Percentiles rank a stretch among this genome's conserved stretches.
These are phyloP conservation scores for Acrocera orbiculus DNA, from an alignment of 2,888 invertebrate species.

Conservation along the genomic window DNA sequence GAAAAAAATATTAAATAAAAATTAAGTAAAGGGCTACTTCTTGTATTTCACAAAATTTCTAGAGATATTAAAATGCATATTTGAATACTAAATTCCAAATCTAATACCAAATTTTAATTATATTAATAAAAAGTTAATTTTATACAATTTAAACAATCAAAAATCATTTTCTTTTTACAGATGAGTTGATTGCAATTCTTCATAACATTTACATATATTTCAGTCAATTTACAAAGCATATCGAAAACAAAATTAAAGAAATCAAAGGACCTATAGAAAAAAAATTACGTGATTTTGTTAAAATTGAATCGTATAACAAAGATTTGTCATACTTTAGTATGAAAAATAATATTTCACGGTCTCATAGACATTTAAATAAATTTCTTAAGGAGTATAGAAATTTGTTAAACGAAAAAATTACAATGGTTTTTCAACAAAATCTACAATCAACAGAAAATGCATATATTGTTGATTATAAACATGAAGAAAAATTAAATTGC, in stretches of 20 bases:
- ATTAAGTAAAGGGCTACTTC: too few species aligned
- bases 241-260: constrained; percentile 45
- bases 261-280: constrained; percentile 73
- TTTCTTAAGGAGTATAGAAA: constrained; percentile 72
- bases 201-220: constrained; percentile 79
- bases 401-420: constrained; percentile 27
- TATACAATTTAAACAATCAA: too few species aligned
- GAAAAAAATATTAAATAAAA: too few species aligned
- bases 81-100: too few species aligned
- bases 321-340: constrained; percentile 91
- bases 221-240: constrained; percentile 50
- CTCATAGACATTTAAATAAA: constrained; percentile 74
- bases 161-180: too few species aligned
- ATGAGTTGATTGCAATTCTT: constrained; percentile 41
- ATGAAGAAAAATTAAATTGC: too few species aligned
- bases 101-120: too few species aligned
- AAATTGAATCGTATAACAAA: constrained; percentile 86
- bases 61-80: too few species aligned
- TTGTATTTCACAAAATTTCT: too few species aligned
- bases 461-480: constrained; percentile 22
- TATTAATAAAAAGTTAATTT: too few species aligned
- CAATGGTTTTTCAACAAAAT: constrained; percentile 27
- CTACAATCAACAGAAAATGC: constrained; percentile 22
- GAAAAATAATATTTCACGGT: constrained; percentile 71
- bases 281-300: constrained; percentile 80